Evolutionary conservation across 2,113 vertebrate genomes (phyloP).

Genomic region (Amphiprion percula): DNA sequence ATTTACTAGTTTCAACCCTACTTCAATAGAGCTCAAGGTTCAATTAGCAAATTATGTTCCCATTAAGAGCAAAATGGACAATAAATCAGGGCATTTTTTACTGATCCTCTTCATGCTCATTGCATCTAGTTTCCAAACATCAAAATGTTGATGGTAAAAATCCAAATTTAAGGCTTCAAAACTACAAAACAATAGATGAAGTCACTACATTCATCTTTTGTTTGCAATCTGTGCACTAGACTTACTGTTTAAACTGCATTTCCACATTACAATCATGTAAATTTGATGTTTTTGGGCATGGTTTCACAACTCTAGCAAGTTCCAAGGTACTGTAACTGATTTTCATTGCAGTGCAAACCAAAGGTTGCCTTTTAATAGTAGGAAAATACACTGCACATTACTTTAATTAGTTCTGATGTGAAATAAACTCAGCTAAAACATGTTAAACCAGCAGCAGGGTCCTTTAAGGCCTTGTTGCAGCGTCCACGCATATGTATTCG

Average conservation of each 20-base stretch:
- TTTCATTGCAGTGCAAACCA: slow-evolving; percentile 4
- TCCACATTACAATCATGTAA: not conserved
- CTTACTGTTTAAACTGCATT: not conserved
- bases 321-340: not conserved
- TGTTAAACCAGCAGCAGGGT: not conserved
- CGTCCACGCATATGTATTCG: not conserved
- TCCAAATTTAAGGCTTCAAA: too few relatives aligned
- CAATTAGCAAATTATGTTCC: too few relatives aligned
- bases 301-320: not conserved
- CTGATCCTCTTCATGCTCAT: too few relatives aligned
- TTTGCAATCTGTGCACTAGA: too few relatives aligned
- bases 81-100: too few relatives aligned
- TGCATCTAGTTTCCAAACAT: too few relatives aligned
- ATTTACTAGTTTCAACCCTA: too few relatives aligned
- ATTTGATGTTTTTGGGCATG: not conserved
- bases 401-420: not conserved
- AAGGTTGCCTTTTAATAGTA: not conserved
- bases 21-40: too few relatives aligned
- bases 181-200: too few relatives aligned
- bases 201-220: too few relatives aligned
- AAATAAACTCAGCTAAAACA: slow-evolving; percentile 1
- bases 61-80: too few relatives aligned
- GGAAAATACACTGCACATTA: not conserved
- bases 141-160: too few relatives aligned
- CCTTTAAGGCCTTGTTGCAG: not conserved